Percentiles rank a stretch among this genome's conserved stretches.
Conservation (phyloP, 2,888 invertebrate species). For the Leptarthrus brevirostris region DNA sequence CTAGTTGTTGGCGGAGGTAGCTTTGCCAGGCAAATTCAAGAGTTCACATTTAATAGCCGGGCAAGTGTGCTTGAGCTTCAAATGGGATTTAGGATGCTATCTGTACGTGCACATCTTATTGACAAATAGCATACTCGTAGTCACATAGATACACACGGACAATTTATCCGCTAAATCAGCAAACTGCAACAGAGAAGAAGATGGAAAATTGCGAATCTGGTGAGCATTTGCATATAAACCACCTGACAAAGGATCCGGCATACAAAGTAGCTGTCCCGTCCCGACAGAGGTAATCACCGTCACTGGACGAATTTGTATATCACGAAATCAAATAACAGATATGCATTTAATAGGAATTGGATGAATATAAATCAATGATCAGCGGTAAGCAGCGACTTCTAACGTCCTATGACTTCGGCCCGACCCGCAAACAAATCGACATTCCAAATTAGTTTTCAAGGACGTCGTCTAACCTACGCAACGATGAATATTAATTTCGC, state of each 20-base stretch:
- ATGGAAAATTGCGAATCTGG: conserved; percentile 5
- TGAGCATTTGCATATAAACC: conserved; percentile 6
- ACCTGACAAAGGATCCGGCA: conserved; percentile 1
- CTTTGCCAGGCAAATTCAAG: background rate
- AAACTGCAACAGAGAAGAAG: background rate
- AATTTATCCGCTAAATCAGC: conserved; percentile 1
- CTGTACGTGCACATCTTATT: conserved; percentile 1
- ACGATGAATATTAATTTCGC: too few relatives aligned
- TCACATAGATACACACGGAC: background rate
- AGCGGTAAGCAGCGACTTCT: too few relatives aligned
- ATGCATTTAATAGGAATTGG: background rate
- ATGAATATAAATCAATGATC: conserved; percentile 8
- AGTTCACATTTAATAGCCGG: conserved; percentile 5
- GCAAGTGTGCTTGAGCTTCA: conserved; percentile 1
- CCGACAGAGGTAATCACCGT: background rate
- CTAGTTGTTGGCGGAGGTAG: background rate
- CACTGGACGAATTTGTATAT: background rate
- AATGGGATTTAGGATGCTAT: background rate
- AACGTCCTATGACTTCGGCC: too few relatives aligned
- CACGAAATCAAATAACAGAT: conserved; percentile 6
- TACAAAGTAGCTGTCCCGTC: background rate
- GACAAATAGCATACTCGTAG: background rate
- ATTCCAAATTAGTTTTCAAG: too few relatives aligned
- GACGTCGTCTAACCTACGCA: too few relatives aligned
- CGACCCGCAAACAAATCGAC: too few relatives aligned